Conservation (phyloP, 2,113 vertebrate genomes). For the Athene noctua region DNA sequence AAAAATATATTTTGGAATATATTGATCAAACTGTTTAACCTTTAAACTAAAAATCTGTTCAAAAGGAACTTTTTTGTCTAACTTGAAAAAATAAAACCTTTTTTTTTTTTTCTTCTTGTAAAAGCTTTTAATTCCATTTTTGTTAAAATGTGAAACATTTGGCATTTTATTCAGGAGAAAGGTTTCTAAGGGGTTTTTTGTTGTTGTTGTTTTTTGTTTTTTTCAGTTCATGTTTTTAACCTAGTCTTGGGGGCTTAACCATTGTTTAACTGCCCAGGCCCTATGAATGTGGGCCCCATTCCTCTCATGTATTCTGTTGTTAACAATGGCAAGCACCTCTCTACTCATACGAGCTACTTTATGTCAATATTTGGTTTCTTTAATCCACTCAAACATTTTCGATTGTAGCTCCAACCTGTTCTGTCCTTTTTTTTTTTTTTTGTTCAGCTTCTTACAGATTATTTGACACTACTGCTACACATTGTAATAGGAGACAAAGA, state of each 20-base stretch:
- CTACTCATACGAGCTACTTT: background rate
- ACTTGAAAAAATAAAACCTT: background rate
- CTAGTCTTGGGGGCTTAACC: background rate
- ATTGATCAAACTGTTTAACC: background rate
- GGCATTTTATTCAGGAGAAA: background rate
- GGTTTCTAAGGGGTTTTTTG: background rate
- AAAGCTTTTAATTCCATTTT: background rate
- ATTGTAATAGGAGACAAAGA: background rate
- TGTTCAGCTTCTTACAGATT: background rate
- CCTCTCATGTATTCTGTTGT: background rate
- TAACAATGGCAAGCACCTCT: background rate
- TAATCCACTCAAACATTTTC: background rate
- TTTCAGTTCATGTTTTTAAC: background rate
- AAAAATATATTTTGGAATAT: background rate
- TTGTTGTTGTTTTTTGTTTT: no score
- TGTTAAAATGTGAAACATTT: background rate
- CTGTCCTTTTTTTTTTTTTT: background rate
- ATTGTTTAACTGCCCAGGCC: background rate
- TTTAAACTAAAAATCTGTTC: background rate
- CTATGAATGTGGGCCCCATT: background rate
- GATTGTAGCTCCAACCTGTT: background rate
- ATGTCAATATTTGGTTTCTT: background rate
- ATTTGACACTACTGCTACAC: rapidly evolving
- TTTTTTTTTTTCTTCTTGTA: background rate
- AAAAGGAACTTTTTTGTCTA: background rate